Conservation (phyloP, 2,888 invertebrate species). For the Dastarcus helophoroides region DNA sequence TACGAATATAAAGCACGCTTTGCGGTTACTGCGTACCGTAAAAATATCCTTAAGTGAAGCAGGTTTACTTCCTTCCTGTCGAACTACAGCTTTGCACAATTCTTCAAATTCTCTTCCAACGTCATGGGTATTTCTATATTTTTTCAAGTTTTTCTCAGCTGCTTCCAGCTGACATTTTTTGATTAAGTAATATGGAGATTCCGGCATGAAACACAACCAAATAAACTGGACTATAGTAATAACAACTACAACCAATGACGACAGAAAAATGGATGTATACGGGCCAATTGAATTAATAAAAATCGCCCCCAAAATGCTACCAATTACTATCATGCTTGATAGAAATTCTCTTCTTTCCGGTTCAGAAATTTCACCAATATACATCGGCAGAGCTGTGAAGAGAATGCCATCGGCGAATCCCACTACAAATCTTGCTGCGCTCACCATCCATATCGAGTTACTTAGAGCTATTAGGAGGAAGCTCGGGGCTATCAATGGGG, state of each 20-base stretch:
- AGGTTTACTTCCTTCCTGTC: slow-evolving; percentile 35
- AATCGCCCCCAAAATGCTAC: slow-evolving; percentile 44
- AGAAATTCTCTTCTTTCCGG: slow-evolving; percentile 46
- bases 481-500: slow-evolving; percentile 40
- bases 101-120: slow-evolving; percentile 40
- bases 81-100: slow-evolving; percentile 27
- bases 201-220: slow-evolving; percentile 51
- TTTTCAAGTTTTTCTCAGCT: slow-evolving; percentile 43
- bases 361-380: slow-evolving; percentile 48
- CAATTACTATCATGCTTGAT: slow-evolving; percentile 47
- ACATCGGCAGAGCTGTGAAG: slow-evolving; percentile 41
- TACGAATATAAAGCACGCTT: slow-evolving; percentile 49
- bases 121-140: slow-evolving; percentile 43
- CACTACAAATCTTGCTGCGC: slow-evolving; percentile 32
- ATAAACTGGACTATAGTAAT: slow-evolving; percentile 47
- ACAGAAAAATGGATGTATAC: slow-evolving; percentile 42
- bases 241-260: slow-evolving; percentile 46
- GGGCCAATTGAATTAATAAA: slow-evolving; percentile 51
- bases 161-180: slow-evolving; percentile 34
- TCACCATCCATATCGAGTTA: slow-evolving; percentile 44
- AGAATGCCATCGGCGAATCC: slow-evolving; percentile 42
- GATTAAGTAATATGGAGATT: slow-evolving; percentile 45
- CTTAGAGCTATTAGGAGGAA: slow-evolving; percentile 51
- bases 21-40: slow-evolving; percentile 44
- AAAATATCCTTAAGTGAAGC: slow-evolving; percentile 41